Evolutionary conservation across 2,797 vertebrate species (phyloP).

Genomic region (Cyprinodon diabolis): DNA sequence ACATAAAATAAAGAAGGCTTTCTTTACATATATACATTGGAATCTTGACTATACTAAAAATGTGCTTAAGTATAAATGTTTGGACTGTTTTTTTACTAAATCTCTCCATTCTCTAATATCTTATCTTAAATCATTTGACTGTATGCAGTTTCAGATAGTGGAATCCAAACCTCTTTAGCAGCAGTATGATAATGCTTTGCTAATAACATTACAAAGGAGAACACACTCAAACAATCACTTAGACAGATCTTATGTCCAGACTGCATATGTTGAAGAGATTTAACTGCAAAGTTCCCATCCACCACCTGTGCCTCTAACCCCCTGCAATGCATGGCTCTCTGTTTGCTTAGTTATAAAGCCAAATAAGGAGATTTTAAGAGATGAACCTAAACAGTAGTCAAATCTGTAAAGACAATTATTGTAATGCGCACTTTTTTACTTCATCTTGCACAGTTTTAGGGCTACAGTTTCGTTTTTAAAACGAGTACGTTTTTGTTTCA

Average conservation of each 20-base stretch:
- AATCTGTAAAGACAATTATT: slow-evolving; percentile 67
- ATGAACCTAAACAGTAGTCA: slow-evolving; percentile 74
- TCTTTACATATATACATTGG: slow-evolving; percentile 44
- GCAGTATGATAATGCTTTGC: slow-evolving; percentile 61
- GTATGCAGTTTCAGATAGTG: slow-evolving; percentile 34
- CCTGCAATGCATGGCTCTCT: slow-evolving; percentile 50
- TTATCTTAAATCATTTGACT: slow-evolving; percentile 62
- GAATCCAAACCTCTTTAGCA: slow-evolving; percentile 62
- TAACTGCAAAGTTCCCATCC: slow-evolving; percentile 65
- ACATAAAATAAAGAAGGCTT: slow-evolving; percentile 8
- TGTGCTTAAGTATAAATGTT: slow-evolving; percentile 44
- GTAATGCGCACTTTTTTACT: slow-evolving; percentile 46
- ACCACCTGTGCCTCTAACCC: slow-evolving; percentile 33
- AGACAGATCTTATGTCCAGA: slow-evolving; percentile 71
- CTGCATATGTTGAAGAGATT: slow-evolving; percentile 76
- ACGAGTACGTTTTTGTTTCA: background rate
- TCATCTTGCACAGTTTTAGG: background rate
- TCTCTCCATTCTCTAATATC: slow-evolving; percentile 47
- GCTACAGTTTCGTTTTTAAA: background rate
- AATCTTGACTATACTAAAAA: slow-evolving; percentile 63
- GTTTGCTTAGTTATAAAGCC: slow-evolving; percentile 72
- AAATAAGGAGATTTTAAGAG: slow-evolving; percentile 80
- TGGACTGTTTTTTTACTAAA: slow-evolving; percentile 50
- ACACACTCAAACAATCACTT: slow-evolving; percentile 69
- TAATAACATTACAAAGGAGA: slow-evolving; percentile 74